Percentiles rank a stretch among this genome's conserved stretches.
Evolutionary conservation across 2,888 invertebrate genomes (phyloP).

Genomic region (Tenthredo livida): DNA sequence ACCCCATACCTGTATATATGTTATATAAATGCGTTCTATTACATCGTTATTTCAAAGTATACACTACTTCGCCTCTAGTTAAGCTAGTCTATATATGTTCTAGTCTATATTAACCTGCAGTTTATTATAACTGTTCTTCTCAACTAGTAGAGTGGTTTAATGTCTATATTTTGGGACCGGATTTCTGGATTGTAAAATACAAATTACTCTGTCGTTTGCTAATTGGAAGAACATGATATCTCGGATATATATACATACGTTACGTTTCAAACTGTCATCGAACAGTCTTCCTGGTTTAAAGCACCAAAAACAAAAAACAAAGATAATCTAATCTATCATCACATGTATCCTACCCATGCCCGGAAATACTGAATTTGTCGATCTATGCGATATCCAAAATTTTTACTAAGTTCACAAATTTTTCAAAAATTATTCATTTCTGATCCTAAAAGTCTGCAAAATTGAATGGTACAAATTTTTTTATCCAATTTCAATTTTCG

Average conservation of each 20-base stretch:
- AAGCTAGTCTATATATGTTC: constrained; percentile 4
- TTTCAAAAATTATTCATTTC: background rate
- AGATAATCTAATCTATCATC: background rate
- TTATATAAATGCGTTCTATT: background rate
- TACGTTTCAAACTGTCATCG: constrained; percentile 8
- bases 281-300: background rate
- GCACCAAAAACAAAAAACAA: background rate
- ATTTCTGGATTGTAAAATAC: constrained; percentile 52
- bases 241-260: background rate
- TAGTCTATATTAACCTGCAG: constrained; percentile 15
- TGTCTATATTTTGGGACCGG: constrained; percentile 52
- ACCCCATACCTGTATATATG: no score
- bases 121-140: background rate
- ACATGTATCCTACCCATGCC: background rate
- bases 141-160: constrained; percentile 10
- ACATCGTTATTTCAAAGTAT: constrained; percentile 17
- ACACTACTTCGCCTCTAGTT: constrained; percentile 23
- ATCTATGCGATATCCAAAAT: background rate
- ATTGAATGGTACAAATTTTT: background rate
- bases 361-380: background rate
- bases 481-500: background rate
- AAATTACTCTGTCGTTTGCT: constrained; percentile 35
- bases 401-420: background rate
- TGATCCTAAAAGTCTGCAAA: background rate
- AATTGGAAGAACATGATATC: constrained; percentile 25